A percentile compares a stretch with the other conserved stretches of the same genome.
Conservation (phyloP, 2,888 invertebrate species). For the Acrocyrtus sp. region DNA sequence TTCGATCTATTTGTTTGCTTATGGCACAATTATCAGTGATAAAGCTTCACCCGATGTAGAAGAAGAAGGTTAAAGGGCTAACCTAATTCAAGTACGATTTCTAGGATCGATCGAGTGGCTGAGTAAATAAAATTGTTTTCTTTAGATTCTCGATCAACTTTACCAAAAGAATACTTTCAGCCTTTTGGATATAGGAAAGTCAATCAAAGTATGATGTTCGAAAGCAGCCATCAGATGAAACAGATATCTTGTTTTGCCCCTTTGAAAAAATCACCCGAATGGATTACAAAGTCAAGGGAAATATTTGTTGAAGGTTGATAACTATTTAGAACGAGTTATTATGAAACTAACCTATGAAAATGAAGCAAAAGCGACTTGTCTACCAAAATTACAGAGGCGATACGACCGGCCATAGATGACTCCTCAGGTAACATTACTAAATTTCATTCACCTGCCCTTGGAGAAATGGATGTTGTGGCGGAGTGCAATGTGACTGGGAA, state of each 20-base stretch:
- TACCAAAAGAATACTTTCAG: slow-evolving; percentile 7
- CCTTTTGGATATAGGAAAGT: slow-evolving; percentile 36
- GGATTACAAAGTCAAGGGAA: neutral
- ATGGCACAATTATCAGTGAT: slow-evolving; percentile 19
- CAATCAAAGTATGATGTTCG: slow-evolving; percentile 1
- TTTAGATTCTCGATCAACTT: neutral
- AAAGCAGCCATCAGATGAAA: no score
- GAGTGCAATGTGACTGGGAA: slow-evolving; percentile 37
- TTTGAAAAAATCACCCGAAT: slow-evolving; percentile 13
- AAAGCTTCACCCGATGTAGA: neutral
- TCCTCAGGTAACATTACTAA: neutral
- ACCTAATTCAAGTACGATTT: neutral
- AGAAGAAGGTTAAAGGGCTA: neutral
- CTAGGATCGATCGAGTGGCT: neutral
- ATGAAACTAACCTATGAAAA: no score
- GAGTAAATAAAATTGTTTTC: no score
- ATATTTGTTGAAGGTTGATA: slow-evolving; percentile 33
- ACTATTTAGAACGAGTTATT: neutral
- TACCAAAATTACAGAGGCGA: slow-evolving; percentile 19
- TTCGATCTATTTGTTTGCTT: slow-evolving; percentile 28
- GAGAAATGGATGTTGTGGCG: neutral
- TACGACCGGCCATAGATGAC: slow-evolving; percentile 21
- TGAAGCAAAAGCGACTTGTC: neutral
- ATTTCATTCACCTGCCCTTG: neutral
- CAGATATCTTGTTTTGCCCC: slow-evolving; percentile 44